Base-by-base conservation (phyloP, 2,797 vertebrate genomes). In the Champsocephalus gunnari region DNA sequence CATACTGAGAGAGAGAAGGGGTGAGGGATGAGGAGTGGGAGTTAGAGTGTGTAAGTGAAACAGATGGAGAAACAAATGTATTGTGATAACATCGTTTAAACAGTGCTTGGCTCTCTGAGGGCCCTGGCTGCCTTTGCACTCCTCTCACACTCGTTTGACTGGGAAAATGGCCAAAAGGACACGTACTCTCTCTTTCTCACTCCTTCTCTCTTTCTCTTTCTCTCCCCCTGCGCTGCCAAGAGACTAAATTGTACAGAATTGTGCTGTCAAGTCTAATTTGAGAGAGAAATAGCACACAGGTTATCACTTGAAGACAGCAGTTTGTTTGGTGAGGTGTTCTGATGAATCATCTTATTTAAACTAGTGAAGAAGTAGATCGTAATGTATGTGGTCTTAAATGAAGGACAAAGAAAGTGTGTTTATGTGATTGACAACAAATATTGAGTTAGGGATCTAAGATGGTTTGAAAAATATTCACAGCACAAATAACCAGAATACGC, bases 311-410 rank as follows among this genome's bases (percentile, higher is more conserved):
- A 78, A 81, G 79, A 87, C 80, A 79, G 32, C 86, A 93, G 94
- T 71, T 92, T 94, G 58, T 90, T 94, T 77, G 82, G 87, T 57
- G 92, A 80, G 34, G 34, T 38, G 54, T 79, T 83, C 92, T 95
- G 83, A 95, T 95, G 93, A 95, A 93, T 83, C 86, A 76, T 90
- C 91, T 61, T 88, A 90, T 73, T 92, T 73, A 28, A 28, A 28
- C 4, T 71, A 3, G 48, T 64, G 53, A 32, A 56, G 59, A 14
- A 61, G 19, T 12, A 44, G 19, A 57, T 75, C n/a, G 38, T 53
- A 53, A 45, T 53, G 19, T 19, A 49, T 63, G 54, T 34, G 9
- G n/a, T 77, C 58, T 67, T 48, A 49, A 72, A 14, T 70, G 64
- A 75, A 66, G 48, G 67, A 64, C 14, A 17, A 61, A 66, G 47